Evolutionary conservation across 1,140 invertebrate genomes (phyloP), one percentile per base, ranked within the genome.

Genomic region (Magallana angulata): DNA sequence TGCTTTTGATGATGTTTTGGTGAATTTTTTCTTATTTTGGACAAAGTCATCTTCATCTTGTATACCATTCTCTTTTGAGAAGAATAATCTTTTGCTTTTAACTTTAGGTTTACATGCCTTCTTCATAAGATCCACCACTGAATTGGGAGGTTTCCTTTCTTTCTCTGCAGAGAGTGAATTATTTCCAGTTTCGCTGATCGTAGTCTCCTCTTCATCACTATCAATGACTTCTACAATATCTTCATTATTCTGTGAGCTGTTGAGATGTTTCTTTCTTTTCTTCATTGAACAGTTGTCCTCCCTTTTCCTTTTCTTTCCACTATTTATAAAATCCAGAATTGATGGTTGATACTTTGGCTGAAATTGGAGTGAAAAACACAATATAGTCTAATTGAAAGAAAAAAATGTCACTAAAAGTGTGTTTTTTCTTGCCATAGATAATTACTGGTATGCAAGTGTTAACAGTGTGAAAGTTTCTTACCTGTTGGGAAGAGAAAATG

Each of bases 321-420:
- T 58, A 12, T 84, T 71, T 36, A 93, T 91, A 82, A 93, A 93
- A 86, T 93, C 91, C 48, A 90, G 81, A 60, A 93, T 92, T n/a
- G 91, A 92, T 57, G 82, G 90, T 82, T 93, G 93, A 84, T 91
- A 91, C 80, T 84, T 87, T 59, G 87, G 87, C 92, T 93, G 90
- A 48, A 91, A 91, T 36, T 71, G 5, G 36, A 48, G 36, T 48
- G 36, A 48, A 48, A 2, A 48, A 48, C 36, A 2, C 36, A 48
- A 48, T 2, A 48, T 48, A 0, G 3, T 48, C 5, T 48, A 5
- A 48, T 48, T 5, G 5, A 5, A 48, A 48, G 5, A 48, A 4
- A 48, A 48, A 48, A 48, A 48, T 48, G 5, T 3, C 36, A 0
- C 36, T 48, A 48, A 3, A 48, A 2, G 5, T 48, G 36, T 48